Conservation (phyloP, 1,140 invertebrate species). For the Hestina assimilis region DNA sequence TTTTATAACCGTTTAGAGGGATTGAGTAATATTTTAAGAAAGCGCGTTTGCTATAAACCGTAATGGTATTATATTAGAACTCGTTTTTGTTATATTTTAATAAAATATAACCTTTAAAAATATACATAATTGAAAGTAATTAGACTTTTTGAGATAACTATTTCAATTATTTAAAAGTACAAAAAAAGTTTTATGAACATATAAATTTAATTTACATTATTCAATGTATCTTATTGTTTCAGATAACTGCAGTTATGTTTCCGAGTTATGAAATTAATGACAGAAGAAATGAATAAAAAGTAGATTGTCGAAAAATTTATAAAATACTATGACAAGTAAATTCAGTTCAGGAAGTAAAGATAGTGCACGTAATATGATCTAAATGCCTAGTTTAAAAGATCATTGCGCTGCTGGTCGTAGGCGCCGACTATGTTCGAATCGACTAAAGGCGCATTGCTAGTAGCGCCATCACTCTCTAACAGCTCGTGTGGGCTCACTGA, state of each 20-base stretch:
- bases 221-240: constrained; percentile 9
- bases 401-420: constrained; percentile 59
- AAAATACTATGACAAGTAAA: constrained; percentile 12
- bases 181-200: no score
- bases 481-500: constrained; percentile 86
- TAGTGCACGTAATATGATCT: constrained; percentile 45
- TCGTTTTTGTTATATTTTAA: no score
- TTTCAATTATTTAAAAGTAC: no score
- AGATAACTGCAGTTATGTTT: not conserved
- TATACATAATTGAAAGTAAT: no score
- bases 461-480: constrained; percentile 87
- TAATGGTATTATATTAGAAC: no score
- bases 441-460: constrained; percentile 80
- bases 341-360: constrained; percentile 32
- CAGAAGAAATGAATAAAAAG: not conserved
- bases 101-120: no score
- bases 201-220: no score
- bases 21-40: constrained; percentile 17
- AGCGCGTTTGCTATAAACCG: not conserved
- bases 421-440: constrained; percentile 78
- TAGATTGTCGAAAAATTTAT: no score
- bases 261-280: not conserved
- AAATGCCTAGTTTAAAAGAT: constrained; percentile 71
- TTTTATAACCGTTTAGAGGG: constrained; percentile 14
- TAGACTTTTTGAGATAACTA: no score